Percentiles rank a stretch among this genome's conserved stretches.
These are phyloP conservation scores for Scotopteryx bipunctaria DNA, from an alignment of 2,888 invertebrate genomes.

Conservation along the genomic window DNA sequence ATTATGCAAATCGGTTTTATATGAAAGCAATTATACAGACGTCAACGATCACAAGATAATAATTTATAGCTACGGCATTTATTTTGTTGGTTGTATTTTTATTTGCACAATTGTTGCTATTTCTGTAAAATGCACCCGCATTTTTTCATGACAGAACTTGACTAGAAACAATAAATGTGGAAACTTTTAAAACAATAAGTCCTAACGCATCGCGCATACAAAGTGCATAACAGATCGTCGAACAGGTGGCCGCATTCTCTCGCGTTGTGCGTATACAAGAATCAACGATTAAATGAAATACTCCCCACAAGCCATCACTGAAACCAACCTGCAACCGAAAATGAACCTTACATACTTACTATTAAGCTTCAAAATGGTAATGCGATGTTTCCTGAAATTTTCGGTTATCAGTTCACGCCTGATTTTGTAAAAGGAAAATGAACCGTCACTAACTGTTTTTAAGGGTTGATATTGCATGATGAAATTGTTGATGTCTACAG, in stretches of 20 bases:
- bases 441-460: neutral
- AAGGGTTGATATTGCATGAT: neutral
- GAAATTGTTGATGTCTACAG: too few relatives aligned
- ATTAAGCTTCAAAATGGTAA: neutral
- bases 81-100: too few relatives aligned
- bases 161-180: slow-evolving; percentile 7
- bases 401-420: neutral
- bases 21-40: too few relatives aligned
- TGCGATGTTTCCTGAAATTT: neutral
- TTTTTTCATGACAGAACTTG: too few relatives aligned
- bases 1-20: too few relatives aligned
- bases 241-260: slow-evolving; percentile 71
- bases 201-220: slow-evolving; percentile 45
- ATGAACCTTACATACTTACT: slow-evolving; percentile 26
- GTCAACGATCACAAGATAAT: too few relatives aligned
- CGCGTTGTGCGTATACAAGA: slow-evolving; percentile 67
- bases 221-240: slow-evolving; percentile 63
- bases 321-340: slow-evolving; percentile 2
- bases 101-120: too few relatives aligned
- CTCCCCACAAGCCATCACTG: slow-evolving; percentile 3
- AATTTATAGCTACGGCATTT: too few relatives aligned
- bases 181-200: slow-evolving; percentile 15
- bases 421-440: neutral
- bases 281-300: slow-evolving; percentile 74
- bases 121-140: too few relatives aligned